Evolutionary conservation across 2,113 vertebrate genomes (phyloP), one percentile per base, ranked within the genome.

Genomic region (Pionites leucogaster): DNA sequence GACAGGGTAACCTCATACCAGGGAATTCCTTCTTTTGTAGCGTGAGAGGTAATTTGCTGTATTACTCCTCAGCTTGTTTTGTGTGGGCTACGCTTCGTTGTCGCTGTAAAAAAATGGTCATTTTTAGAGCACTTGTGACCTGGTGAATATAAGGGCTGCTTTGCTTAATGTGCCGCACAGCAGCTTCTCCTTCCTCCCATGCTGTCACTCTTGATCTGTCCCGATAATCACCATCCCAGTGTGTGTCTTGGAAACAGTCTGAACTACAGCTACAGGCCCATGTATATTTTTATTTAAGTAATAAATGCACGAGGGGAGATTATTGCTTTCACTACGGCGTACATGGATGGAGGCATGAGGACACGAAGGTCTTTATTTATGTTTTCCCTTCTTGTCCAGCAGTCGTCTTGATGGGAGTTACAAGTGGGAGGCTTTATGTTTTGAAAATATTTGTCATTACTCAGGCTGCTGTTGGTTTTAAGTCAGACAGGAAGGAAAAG

Each of bases 101-200:
- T 60, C 46, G 15, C n/a, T 33, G 14, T 39, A n/a, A 78, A 63
- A 71, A 35, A 55, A 9, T 1, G 0, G 10, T 37, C 0, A 3
- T 17, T 76, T 79, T 63, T 14, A 17, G 39, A 57, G 41, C n/a
- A 1, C 0, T 2, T 37, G n/a, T 5, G 3, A 63, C 10, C 39
- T 50, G 28, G 23, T 39, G 57, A 67, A 39, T 24, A 35, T 24
- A 44, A 53, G 55, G 70, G 39, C 31, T 31, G 2, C 10, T 44
- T 37, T 74, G 44, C 49, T 62, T 29, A 35, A 52, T 59, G 33
- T 15, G 33, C 13, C 23, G 44, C 47, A 41, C 49, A 33, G 37
- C 49, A 37, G 37, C 31, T 77, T 6, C 33, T 42, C 37, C 77
- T 74, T 72, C 23, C 7, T n/a, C 27, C 22, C 9, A 0, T 0